Conservation (phyloP, 1,140 invertebrate genomes). For the Hyposmocoma kahamanoa region DNA sequence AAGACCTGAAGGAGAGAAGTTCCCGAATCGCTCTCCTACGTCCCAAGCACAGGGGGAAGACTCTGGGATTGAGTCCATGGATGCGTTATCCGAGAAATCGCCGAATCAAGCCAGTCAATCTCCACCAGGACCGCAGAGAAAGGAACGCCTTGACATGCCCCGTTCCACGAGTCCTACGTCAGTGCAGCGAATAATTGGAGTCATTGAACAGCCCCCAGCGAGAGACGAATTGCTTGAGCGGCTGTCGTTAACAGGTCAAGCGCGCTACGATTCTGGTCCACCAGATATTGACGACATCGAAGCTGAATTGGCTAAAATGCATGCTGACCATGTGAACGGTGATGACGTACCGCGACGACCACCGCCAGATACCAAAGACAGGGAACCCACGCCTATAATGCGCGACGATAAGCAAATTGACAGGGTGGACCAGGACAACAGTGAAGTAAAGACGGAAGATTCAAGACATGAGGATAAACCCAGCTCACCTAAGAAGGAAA, state of each 20-base stretch:
- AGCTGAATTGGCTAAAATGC: conserved; percentile 79
- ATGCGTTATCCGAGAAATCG: conserved; percentile 92
- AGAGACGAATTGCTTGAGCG: conserved; percentile 50
- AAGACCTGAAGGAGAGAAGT: conserved; percentile 51
- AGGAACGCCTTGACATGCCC: conserved; percentile 62
- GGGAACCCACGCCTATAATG: conserved; percentile 43
- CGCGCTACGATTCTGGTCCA: conserved; percentile 43
- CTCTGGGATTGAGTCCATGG: conserved; percentile 94
- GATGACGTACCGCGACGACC: conserved; percentile 40
- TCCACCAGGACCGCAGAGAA: conserved; percentile 63
- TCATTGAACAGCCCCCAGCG: conserved; percentile 39
- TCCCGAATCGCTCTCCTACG: conserved; percentile 67
- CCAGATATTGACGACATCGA: conserved; percentile 77
- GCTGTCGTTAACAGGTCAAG: conserved; percentile 31
- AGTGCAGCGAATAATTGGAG: conserved; percentile 58
- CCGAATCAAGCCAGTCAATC: conserved; percentile 86
- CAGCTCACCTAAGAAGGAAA: conserved; percentile 40
- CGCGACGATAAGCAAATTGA: conserved; percentile 31
- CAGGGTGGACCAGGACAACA: conserved; percentile 13
- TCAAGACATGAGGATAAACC: conserved; percentile 6
- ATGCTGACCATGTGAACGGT: conserved; percentile 71
- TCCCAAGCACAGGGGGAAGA: conserved; percentile 84
- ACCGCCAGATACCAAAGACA: conserved; percentile 30
- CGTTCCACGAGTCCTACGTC: conserved; percentile 50
- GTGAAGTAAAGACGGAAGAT: conserved; percentile 16